Conservation (phyloP, 2,797 vertebrate genomes). For the Argentina silus region DNA sequence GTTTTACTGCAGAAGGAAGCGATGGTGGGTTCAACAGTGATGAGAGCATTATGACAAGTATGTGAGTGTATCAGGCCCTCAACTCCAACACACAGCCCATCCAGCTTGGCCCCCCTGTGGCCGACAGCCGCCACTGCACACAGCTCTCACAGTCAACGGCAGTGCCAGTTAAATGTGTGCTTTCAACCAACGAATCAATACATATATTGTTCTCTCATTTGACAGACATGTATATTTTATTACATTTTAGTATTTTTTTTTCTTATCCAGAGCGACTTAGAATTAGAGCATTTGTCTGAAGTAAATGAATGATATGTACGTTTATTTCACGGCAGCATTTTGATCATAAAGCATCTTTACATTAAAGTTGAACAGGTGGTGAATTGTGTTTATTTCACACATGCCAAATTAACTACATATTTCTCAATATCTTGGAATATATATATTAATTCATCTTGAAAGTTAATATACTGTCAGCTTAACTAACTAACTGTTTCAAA, state of each 20-base stretch:
- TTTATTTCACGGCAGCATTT: not conserved
- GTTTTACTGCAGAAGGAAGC: not conserved
- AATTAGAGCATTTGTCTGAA: no score
- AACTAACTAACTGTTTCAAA: not conserved
- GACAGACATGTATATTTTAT: no score
- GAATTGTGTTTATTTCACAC: no score
- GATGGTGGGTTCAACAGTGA: not conserved
- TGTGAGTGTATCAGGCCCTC: not conserved
- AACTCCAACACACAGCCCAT: not conserved
- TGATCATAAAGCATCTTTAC: not conserved
- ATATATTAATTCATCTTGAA: not conserved
- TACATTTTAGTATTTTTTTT: no score
- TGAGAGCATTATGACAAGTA: not conserved
- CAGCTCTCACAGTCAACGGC: conserved; percentile 29
- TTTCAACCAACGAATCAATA: not conserved
- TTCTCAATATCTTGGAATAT: not conserved
- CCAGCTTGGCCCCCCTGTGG: conserved; percentile 47
- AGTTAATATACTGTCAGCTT: not conserved
- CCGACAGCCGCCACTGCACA: conserved; percentile 47
- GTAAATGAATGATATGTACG: no score
- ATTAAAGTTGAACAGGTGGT: not conserved
- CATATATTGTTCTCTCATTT: not conserved
- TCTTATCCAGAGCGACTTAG: no score
- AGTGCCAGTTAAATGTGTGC: not conserved
- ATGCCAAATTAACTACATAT: not conserved